Conservation (phyloP, 2,797 vertebrate species). For the Bradypus variegatus region DNA sequence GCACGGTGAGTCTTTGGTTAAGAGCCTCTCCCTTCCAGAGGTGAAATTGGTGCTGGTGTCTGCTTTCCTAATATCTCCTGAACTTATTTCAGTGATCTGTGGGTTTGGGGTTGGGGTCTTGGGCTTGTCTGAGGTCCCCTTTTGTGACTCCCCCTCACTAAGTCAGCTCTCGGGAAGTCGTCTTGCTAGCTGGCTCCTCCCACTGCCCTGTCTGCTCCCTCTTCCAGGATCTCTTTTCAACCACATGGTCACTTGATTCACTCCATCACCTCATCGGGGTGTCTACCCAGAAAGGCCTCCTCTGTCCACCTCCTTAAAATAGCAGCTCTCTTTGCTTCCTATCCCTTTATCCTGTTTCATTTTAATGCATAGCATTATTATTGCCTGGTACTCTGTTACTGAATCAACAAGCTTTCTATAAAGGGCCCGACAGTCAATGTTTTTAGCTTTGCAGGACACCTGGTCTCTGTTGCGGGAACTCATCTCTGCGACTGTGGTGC, state of each 20-base stretch:
- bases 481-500: background rate
- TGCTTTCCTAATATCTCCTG: background rate
- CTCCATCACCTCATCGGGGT: background rate
- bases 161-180: background rate
- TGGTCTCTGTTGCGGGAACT: too few species aligned
- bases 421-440: background rate
- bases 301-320: background rate
- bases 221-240: background rate
- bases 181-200: background rate
- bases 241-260: background rate
- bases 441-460: background rate
- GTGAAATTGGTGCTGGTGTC: background rate
- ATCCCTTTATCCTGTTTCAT: background rate
- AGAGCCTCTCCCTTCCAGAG: background rate
- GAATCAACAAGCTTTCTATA: background rate
- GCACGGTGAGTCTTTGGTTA: background rate
- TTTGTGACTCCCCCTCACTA: background rate
- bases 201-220: background rate
- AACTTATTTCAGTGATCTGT: background rate
- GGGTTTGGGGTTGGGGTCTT: too few species aligned
- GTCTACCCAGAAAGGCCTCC: background rate
- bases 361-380: fast-evolving
- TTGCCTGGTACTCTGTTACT: background rate
- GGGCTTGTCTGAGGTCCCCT: background rate
- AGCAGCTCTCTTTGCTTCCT: background rate